A percentile compares a stretch with the other conserved stretches of the same genome.
Conservation (phyloP, 2,113 vertebrate genomes). For the Dendropsophus ebraccatus region DNA sequence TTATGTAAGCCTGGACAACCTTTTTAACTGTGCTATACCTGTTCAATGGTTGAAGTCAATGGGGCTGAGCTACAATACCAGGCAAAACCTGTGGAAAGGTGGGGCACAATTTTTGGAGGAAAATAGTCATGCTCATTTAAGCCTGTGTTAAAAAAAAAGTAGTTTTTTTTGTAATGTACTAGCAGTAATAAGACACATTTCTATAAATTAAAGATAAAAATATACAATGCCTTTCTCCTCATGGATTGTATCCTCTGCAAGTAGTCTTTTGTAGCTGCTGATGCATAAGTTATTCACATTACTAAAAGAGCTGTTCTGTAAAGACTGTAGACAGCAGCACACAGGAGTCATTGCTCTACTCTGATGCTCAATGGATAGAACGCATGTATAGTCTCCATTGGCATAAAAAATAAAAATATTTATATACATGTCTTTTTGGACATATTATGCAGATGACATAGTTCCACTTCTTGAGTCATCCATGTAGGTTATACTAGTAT, state of each 20-base stretch:
- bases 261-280: not conserved
- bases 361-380: not conserved
- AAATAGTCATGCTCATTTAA: not conserved
- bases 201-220: constrained; percentile 7
- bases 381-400: not conserved
- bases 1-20: not conserved
- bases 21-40: not conserved
- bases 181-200: not conserved
- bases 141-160: too few relatives aligned
- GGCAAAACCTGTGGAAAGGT: too few relatives aligned
- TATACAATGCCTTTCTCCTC: not conserved
- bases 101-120: not conserved
- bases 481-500: constrained; percentile 70
- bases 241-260: not conserved
- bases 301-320: not conserved
- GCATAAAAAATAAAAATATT: not conserved
- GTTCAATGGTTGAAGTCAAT: not conserved
- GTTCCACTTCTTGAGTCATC: constrained; percentile 61
- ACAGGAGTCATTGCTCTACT: not conserved
- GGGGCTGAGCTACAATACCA: too few relatives aligned
- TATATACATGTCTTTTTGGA: not conserved
- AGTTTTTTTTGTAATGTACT: too few relatives aligned
- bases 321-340: not conserved
- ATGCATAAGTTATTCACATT: not conserved
- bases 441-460: not conserved